These are phyloP conservation scores for Heliocidaris tuberculata DNA, from an alignment of 35 echinoderm and acorn worm species.

Conservation along the genomic window DNA sequence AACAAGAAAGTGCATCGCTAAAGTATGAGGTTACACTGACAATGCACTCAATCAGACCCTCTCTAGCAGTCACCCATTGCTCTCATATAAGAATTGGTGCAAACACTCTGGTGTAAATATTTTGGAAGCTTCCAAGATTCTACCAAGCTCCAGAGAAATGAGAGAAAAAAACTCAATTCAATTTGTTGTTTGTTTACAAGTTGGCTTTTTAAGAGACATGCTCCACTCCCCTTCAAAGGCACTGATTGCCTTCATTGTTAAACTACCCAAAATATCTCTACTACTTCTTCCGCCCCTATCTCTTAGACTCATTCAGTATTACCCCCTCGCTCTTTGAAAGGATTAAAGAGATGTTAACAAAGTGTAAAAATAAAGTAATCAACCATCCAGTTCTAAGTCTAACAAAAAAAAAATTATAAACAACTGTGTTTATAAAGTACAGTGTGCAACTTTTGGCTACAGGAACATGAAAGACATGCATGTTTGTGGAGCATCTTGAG, in stretches of 20 bases:
- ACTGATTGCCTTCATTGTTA: background rate
- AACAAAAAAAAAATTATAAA: background rate
- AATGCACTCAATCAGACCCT: background rate
- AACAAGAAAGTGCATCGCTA: background rate
- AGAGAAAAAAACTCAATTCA: background rate
- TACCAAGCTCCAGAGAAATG: background rate
- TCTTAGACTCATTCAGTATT: background rate
- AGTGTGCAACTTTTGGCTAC: background rate
- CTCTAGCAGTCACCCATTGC: background rate
- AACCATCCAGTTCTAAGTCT: background rate
- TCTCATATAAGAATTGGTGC: background rate
- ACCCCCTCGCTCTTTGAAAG: background rate
- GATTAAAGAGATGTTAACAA: no score
- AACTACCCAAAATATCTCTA: background rate
- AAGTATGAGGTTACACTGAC: background rate
- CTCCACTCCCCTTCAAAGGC: background rate
- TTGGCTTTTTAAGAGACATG: background rate
- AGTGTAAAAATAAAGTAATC: background rate
- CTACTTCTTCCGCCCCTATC: background rate
- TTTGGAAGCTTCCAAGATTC: background rate
- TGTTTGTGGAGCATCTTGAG: no score
- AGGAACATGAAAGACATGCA: no score
- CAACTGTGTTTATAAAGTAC: background rate
- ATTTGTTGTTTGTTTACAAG: background rate
- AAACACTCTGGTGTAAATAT: background rate